phyloP scores from a whole-genome alignment of 2,113 vertebrate species.

The Gasterosteus aculeatus region DNA sequence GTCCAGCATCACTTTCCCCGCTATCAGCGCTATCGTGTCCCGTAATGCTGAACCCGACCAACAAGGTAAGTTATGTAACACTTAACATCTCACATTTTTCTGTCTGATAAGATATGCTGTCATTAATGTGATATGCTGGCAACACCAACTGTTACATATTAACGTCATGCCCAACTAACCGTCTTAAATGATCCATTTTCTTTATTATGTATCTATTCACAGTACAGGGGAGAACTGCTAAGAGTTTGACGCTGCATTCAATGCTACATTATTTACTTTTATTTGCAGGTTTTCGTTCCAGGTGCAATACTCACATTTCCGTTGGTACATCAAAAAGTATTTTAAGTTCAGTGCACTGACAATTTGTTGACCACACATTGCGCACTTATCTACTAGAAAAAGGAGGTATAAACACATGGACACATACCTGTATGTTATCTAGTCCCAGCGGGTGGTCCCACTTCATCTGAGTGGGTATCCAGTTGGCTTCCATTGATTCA shows the following conservation, averaged over 20 bases:
- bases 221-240: neutral
- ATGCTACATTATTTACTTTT: neutral
- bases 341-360: neutral
- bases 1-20: slow-evolving; percentile 93
- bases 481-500: neutral
- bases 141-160: neutral
- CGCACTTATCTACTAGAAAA: neutral
- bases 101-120: neutral
- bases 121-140: neutral
- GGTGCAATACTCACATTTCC: neutral
- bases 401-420: neutral
- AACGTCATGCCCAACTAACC: neutral
- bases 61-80: slow-evolving; percentile 75
- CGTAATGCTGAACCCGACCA: slow-evolving; percentile 90
- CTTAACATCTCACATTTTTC: neutral
- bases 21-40: slow-evolving; percentile 89
- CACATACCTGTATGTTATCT: neutral
- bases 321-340: neutral
- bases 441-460: neutral
- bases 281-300: neutral
- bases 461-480: neutral
- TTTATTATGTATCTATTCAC: neutral
- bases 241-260: neutral
- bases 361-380: neutral
- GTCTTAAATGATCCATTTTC: neutral